Percentiles rank a stretch among this genome's conserved stretches.
phyloP scores from a whole-genome alignment of 2,113 vertebrate species.

The Pluvianellus socialis region DNA sequence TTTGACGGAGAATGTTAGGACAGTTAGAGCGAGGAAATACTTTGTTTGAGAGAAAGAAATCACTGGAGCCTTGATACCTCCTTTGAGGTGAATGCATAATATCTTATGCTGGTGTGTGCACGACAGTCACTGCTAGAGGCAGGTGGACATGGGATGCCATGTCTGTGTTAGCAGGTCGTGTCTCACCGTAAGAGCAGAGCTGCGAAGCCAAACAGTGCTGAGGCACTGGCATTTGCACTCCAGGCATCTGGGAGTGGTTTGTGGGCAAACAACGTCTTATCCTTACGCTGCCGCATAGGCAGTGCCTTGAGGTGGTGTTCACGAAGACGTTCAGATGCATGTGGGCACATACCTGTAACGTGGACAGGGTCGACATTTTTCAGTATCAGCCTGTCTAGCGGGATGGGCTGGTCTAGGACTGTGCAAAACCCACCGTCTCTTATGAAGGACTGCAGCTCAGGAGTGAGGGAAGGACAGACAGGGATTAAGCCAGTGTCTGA shows the following conservation, averaged over 20 bases:
- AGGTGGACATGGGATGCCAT: rapidly evolving
- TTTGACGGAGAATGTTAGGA: rapidly evolving
- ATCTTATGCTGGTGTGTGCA: background rate
- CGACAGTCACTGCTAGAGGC: background rate
- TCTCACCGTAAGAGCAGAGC: background rate
- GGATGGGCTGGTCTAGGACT: constrained; percentile 88
- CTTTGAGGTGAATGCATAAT: background rate
- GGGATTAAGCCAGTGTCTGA: constrained; percentile 70
- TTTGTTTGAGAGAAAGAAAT: background rate
- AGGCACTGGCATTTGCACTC: background rate
- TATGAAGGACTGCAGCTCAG: constrained; percentile 84
- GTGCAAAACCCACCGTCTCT: constrained; percentile 85
- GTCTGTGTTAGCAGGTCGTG: background rate
- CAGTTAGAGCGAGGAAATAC: background rate
- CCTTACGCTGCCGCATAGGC: rapidly evolving
- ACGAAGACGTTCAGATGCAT: background rate
- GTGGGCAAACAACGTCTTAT: background rate
- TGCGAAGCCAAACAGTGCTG: background rate
- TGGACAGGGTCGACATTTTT: constrained; percentile 80
- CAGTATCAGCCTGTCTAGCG: constrained; percentile 84
- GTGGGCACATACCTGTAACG: constrained; percentile 37
- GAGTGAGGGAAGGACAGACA: constrained; percentile 74
- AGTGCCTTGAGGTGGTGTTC: background rate
- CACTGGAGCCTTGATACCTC: background rate
- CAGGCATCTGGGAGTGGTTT: background rate